Conservation (phyloP, 2,113 vertebrate genomes). For the Paralichthys olivaceus region DNA sequence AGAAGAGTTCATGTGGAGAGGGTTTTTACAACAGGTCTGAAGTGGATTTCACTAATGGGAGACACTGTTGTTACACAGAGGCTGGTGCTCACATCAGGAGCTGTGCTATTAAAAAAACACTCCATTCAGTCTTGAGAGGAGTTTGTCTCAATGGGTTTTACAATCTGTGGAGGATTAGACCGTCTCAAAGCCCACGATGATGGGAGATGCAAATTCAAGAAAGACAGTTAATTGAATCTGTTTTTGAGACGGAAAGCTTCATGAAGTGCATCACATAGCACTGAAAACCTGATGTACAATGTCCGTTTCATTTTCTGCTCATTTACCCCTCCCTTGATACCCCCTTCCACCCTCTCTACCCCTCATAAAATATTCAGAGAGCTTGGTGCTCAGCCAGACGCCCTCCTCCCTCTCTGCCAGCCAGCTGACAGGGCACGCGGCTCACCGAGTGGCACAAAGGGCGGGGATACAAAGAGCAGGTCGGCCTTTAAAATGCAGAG, state of each 20-base stretch:
- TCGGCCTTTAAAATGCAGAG: slow-evolving; percentile 48
- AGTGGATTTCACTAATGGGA: neutral
- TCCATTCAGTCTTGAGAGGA: slow-evolving; percentile 11
- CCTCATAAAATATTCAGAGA: slow-evolving; percentile 69
- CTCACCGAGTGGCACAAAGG: slow-evolving; percentile 31
- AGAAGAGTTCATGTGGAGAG: neutral
- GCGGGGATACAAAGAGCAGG: slow-evolving; percentile 15
- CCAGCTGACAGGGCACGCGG: slow-evolving; percentile 55
- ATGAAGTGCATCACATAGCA: neutral
- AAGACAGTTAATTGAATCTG: neutral
- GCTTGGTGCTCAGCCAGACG: slow-evolving; percentile 50
- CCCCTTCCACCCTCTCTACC: neutral
- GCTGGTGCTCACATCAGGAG: neutral
- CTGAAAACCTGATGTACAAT: neutral
- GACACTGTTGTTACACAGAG: neutral
- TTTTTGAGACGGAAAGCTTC: neutral
- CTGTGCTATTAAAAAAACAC: neutral
- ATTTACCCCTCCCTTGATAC: neutral
- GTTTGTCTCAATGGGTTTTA: slow-evolving; percentile 8
- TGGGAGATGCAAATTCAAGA: neutral
- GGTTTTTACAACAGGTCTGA: neutral
- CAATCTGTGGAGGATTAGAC: slow-evolving; percentile 6
- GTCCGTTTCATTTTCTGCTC: neutral
- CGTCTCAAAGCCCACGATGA: neutral
- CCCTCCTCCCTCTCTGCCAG: slow-evolving; percentile 38